Evolutionary conservation across 2,888 invertebrate genomes (phyloP), one percentile per base, ranked within the genome.

Genomic region (Alsophila aescularia): DNA sequence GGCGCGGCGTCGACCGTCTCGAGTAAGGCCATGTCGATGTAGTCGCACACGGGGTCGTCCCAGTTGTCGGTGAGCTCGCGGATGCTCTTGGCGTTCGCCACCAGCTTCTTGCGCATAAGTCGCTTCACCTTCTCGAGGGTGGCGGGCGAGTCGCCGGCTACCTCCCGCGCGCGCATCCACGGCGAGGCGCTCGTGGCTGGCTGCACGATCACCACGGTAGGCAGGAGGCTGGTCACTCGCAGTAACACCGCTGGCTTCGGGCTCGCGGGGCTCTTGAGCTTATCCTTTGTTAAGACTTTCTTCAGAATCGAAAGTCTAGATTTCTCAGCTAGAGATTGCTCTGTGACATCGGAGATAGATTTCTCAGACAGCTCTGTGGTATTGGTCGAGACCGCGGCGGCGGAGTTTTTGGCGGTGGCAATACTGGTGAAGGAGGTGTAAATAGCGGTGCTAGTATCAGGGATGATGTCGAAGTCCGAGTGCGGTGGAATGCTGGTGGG

Each of bases 21-120:
- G 1, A 66, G 36, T 8, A 87, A 60, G 0, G 80, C 63, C 32
- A 80, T 66, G 51, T 90, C 90, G 12, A 90, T 73, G 58, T 90
- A 89, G 58, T 90, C 90, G 59, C 90, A 90, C 3, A 90, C 70
- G 62, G 83, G 58, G 1, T 85, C 83, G 43, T 89, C 88, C 89
- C 89, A 89, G 60, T 90, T 79, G 12, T 84, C 81, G 0, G 85
- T 84, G 1, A 90, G 75, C 6, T 89, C 88, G n/a, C 79, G 77
- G 7, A 89, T 81, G 50, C 60, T 77, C 18, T 71, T 78, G 1
- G 89, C 83, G 14, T 73, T 69, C 0, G 81, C 68, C 1, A 90
- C 72, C 21, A 90, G 67, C 53, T 87, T 87, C 7, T 73, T 75
- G 2, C 88, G 76, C 88, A 90, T 88, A 14, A 90, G 59, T 1